Evolutionary conservation across 2,797 vertebrate genomes (phyloP), one percentile per base, ranked within the genome.

Genomic region (Hoplostethus atlanticus): DNA sequence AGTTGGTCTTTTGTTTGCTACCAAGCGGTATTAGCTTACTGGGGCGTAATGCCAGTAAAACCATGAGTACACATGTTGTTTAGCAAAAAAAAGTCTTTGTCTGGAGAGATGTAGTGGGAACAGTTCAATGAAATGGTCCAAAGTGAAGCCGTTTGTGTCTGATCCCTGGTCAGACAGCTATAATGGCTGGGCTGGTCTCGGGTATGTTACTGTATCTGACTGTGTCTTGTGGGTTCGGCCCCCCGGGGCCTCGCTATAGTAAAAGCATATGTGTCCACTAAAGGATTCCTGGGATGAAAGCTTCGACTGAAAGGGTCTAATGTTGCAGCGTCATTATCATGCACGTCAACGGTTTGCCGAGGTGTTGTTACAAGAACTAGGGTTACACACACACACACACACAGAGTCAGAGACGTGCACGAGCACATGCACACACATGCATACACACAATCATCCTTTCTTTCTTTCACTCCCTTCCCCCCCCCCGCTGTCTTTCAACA

Each of bases 251-350:
- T 65, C 58, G 8, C 3, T 83, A 83, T 80, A 86, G 72, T 84
- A 83, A 86, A 89, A 92, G 83, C 89, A 92, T 16, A 84, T 92
- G 89, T 92, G 86, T 79, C 76, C 79, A 71, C 68, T 77, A 74
- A 73, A 79, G 77, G 80, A 77, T 88, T 84, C 71, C 86, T 73
- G 79, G 81, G 86, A 88, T 87, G 77, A 87, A 90, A 84, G 84
- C 69, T 54, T 21, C 48, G 67, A 76, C 64, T 50, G 12, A 54
- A n/a, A 50, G 57, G 50, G 64, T 84, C 73, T 78, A 79, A 85
- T 12, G 51, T 77, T 81, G 76, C 81, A 78, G 38, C 15, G 59
- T 77, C 90, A 81, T 91, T 88, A 88, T 85, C 68, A 40, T 78
- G 50, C 63, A 79, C 54, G 64, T 88, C 85, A 83, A 38, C 74